These are phyloP conservation scores for Protaetia brevitarsis DNA, from an alignment of 1,140 invertebrate species.

Conservation along the genomic window DNA sequence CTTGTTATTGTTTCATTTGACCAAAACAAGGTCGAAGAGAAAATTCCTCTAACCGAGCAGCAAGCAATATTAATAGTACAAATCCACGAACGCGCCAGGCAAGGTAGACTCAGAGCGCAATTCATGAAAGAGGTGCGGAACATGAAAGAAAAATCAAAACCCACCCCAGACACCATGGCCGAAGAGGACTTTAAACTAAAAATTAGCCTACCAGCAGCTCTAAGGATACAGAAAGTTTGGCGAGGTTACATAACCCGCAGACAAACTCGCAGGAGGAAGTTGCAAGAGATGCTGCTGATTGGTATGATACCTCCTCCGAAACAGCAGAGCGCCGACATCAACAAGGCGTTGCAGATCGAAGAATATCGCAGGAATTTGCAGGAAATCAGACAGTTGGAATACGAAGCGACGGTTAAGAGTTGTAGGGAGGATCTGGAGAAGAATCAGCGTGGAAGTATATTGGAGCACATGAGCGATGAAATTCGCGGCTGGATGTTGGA, in stretches of 20 bases:
- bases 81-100: slow-evolving; percentile 84
- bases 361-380: slow-evolving; percentile 56
- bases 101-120: slow-evolving; percentile 78
- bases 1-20: too few relatives aligned
- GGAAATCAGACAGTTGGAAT: slow-evolving; percentile 57
- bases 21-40: slow-evolving; percentile 42
- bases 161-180: slow-evolving; percentile 49
- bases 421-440: slow-evolving; percentile 60
- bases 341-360: slow-evolving; percentile 54
- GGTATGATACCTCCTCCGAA: slow-evolving; percentile 61
- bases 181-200: slow-evolving; percentile 51
- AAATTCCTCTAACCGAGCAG: slow-evolving; percentile 65
- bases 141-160: slow-evolving; percentile 69
- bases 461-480: slow-evolving; percentile 81
- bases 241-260: slow-evolving; percentile 71
- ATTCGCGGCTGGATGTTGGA: slow-evolving; percentile 81
- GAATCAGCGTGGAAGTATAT: slow-evolving; percentile 64
- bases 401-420: slow-evolving; percentile 57
- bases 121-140: slow-evolving; percentile 84
- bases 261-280: slow-evolving; percentile 65
- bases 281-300: slow-evolving; percentile 84
- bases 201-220: slow-evolving; percentile 60
- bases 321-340: slow-evolving; percentile 48
- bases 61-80: slow-evolving; percentile 86
- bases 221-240: slow-evolving; percentile 81